Conservation (phyloP, 2,797 vertebrate genomes). For the Myiotriccus ornatus region DNA sequence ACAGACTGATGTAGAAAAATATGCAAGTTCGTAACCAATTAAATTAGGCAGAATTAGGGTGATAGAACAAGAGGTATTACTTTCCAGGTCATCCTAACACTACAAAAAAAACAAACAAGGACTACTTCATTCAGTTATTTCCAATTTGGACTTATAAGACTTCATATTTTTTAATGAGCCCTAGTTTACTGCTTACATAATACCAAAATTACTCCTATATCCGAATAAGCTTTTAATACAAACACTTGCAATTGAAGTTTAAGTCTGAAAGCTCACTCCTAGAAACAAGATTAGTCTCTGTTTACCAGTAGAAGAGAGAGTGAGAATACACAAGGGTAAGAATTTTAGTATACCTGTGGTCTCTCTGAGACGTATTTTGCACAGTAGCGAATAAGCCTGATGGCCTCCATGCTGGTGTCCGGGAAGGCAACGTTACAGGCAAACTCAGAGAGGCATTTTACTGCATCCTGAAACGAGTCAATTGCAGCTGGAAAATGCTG, state of each 20-base stretch:
- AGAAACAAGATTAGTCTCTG: not conserved
- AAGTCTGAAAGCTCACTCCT: not conserved
- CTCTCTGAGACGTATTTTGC: conserved; percentile 92
- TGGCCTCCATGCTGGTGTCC: conserved; percentile 96
- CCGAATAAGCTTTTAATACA: not conserved
- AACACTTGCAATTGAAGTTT: not conserved
- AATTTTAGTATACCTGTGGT: conserved; percentile 81
- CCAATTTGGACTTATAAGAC: not conserved
- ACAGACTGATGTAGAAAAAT: not conserved
- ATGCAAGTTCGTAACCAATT: not conserved
- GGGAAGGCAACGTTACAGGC: conserved; percentile 94
- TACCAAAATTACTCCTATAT: not conserved
- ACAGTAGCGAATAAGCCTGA: conserved; percentile 91
- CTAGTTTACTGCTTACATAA: not conserved
- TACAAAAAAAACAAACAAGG: not conserved
- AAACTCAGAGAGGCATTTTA: conserved; percentile 95
- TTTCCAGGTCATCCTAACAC: not conserved
- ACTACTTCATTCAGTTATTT: not conserved
- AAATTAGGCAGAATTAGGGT: not conserved
- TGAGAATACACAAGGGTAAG: not conserved
- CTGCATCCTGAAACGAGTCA: conserved; percentile 94
- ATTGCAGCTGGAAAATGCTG: conserved; percentile 92
- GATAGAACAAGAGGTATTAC: not conserved
- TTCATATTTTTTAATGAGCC: not conserved
- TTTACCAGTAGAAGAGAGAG: not conserved